Base-by-base conservation (phyloP, 2,888 invertebrate genomes). In the Ditula angustiorana region DNA sequence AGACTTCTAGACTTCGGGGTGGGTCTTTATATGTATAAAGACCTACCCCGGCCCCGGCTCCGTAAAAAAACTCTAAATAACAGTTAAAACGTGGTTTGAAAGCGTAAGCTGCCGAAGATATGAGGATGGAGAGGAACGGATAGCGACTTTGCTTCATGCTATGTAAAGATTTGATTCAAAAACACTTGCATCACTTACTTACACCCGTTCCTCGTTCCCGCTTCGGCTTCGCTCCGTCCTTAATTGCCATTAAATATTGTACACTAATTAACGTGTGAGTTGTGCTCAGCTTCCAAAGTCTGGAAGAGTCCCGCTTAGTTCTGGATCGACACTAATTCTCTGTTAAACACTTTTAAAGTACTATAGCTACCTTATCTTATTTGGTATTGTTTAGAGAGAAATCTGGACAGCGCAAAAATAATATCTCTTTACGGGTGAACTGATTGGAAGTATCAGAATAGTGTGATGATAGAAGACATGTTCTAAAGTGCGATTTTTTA, bases 171-270 rank as follows among this genome's bases (percentile, higher is more conserved):
- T 13, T 13, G 13, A 35, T 35, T 35, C 35, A 5, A 1, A 5
- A n/a, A 5, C 35, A 35, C 35, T 35, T 35, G 5, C 10, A 33
- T 1, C n/a, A 11, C 1, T 8, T 16, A 65, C 63, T 55, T 59
- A 62, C 69, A 60, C 61, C 61, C 61, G 56, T 61, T 5, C 13
- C 4, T 13, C 41, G 41, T 16, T 13, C 37, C 1, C 69, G 67
- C 46, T 16, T 13, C 55, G 26, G 66, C 63, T 68, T 66, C 67
- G 63, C 67, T 50, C 66, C 19, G 35, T 66, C 50, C 56, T 50
- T 86, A 84, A 87, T 87, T 87, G 86, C 80, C 78, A 75, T 87
- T 85, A 82, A 85, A 82, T 87, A 83, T 84, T 79, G 78, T 74
- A 71, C 74, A 67, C 78, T 87, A 86, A 85, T 85, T 82, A 83